Base-by-base conservation (phyloP, 1,140 invertebrate genomes). In the Heliothis virescens region DNA sequence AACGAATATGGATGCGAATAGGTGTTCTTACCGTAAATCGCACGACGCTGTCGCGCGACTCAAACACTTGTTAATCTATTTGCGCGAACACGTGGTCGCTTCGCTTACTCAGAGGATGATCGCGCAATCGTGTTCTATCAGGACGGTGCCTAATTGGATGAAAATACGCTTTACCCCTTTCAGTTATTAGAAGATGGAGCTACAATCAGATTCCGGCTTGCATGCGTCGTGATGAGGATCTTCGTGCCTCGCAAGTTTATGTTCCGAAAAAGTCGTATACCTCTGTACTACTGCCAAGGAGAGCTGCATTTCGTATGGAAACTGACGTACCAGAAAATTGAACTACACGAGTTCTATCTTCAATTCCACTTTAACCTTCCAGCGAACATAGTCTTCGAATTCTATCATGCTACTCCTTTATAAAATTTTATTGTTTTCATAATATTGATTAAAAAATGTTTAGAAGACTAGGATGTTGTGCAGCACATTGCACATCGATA, bases 221-320 rank as follows among this genome's bases (percentile, higher is more conserved):
- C 91, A 57, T 92, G 90, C 55, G 59, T 92, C 1, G 81, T 91
- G 9, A 83, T 91, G 80, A 89, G 82, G 53, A 59, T 82, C 0
- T 90, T 81, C n/a, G 84, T 89, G 5, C 82, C 88, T 4, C 18
- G 18, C 13, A 88, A 86, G 34, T 89, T 67, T 57, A 4, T 83
- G 21, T 90, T 92, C 52, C 65, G 69, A 12, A 87, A 79, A 21
- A 84, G 81, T n/a, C 82, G 88, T 0, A 47, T 91, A 0, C 90
- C 89, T 0, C 16, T 92, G 2, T 90, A 91, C 79, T 92, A 92
- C 48, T 92, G 90, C 13, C 89, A 91, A 59, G 90, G 90, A 5
- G 48, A 53, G 0, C 53, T 87, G 0, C 69, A 34, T 1, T 63
- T 85, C 4, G 9, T 91, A 12, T 85, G 87, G 79, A 29, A 88